A percentile compares a stretch with the other conserved stretches of the same genome.
Evolutionary conservation across 1,140 invertebrate genomes (phyloP).

Genomic region (Chrysoperla carnea): DNA sequence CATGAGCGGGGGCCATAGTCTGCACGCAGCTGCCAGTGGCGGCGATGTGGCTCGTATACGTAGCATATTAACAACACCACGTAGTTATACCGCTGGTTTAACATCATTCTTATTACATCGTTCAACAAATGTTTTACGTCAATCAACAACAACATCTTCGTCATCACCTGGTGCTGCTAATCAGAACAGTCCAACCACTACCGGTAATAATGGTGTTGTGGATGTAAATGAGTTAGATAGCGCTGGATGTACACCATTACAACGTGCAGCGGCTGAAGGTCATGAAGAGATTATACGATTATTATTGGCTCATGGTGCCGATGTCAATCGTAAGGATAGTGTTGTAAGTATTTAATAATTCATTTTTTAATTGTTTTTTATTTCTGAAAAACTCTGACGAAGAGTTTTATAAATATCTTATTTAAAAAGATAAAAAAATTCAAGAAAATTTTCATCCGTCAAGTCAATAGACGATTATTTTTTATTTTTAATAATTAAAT

Average conservation of each 20-base stretch:
- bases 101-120: too few species aligned
- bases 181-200: conserved; percentile 18
- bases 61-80: too few species aligned
- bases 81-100: too few species aligned
- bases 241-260: conserved; percentile 42
- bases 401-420: too few species aligned
- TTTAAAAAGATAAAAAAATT: too few species aligned
- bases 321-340: conserved; percentile 56
- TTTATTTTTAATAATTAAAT: too few species aligned
- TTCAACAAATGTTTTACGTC: too few species aligned
- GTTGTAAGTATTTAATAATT: conserved; percentile 31
- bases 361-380: background rate
- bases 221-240: conserved; percentile 15
- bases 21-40: conserved; percentile 22
- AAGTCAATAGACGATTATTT: too few species aligned
- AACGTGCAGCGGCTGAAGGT: conserved; percentile 68
- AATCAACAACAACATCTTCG: conserved; percentile 5
- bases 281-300: conserved; percentile 56
- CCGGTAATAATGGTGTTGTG: conserved; percentile 4
- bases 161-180: conserved; percentile 21
- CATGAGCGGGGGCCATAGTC: conserved; percentile 15
- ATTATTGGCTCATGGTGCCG: conserved; percentile 47
- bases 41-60: conserved; percentile 12
- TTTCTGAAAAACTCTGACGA: too few species aligned
- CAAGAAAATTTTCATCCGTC: too few species aligned